A percentile compares a stretch with the other conserved stretches of the same genome.
These are phyloP conservation scores for Melipona bicolor DNA, from an alignment of 2,888 invertebrate genomes.

Conservation along the genomic window DNA sequence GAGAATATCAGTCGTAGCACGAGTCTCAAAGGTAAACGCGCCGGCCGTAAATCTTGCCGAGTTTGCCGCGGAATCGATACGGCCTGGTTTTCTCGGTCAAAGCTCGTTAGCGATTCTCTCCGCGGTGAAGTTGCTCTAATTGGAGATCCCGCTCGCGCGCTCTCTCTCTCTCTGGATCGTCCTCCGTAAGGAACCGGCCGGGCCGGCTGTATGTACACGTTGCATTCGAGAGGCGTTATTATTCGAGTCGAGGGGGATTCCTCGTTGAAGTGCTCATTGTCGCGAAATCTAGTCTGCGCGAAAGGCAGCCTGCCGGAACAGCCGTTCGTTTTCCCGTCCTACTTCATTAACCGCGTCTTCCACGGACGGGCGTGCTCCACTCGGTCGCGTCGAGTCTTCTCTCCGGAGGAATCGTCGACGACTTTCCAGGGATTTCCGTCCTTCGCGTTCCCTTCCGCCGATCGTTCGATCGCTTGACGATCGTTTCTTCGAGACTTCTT, in stretches of 20 bases:
- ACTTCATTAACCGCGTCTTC: slow-evolving; percentile 49
- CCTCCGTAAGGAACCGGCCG: slow-evolving; percentile 53
- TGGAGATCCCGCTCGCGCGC: slow-evolving; percentile 58
- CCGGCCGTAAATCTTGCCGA: slow-evolving; percentile 62
- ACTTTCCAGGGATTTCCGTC: not conserved
- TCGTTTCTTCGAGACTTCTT: no score
- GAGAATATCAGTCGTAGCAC: not conserved
- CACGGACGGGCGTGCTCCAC: not conserved
- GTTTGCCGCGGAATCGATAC: slow-evolving; percentile 64
- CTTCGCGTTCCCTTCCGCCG: not conserved
- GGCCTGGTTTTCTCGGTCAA: slow-evolving; percentile 67
- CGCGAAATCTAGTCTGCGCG: slow-evolving; percentile 49
- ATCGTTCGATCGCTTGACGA: not conserved
- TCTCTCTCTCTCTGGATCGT: slow-evolving; percentile 30
- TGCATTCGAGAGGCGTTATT: slow-evolving; percentile 64
- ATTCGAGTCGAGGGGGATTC: slow-evolving; percentile 49
- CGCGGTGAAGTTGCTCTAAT: slow-evolving; percentile 66
- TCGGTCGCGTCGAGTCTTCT: no score
- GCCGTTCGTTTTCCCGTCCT: slow-evolving; percentile 39
- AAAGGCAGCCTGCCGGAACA: slow-evolving; percentile 50
- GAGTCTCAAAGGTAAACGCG: slow-evolving; percentile 46
- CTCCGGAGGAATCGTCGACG: not conserved
- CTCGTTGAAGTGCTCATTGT: slow-evolving; percentile 47
- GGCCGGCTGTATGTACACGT: slow-evolving; percentile 23
- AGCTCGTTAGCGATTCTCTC: slow-evolving; percentile 70